Base-by-base conservation (phyloP, 1,140 invertebrate genomes). In the Oncopodura yosiiana region DNA sequence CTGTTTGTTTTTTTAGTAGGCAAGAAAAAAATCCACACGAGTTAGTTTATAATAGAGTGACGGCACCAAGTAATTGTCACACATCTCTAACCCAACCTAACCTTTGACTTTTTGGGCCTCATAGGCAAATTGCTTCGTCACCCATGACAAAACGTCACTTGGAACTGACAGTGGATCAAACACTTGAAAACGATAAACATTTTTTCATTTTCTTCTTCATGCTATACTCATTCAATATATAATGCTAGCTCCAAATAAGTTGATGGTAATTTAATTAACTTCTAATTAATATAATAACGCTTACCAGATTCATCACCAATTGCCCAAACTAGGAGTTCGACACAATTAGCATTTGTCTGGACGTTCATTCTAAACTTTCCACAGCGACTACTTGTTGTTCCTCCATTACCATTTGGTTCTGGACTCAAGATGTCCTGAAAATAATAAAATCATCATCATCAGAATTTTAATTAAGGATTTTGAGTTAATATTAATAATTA, bases 281-380 rank as follows among this genome's bases (percentile, higher is more conserved):
- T n/a, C n/a, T 37, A 49, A 16, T 41, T 41, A 11, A 36, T 5
- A 64, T 9, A 45, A 2, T 16, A n/a, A 29, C 2, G 66, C 69
- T 73, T 73, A 95, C 93, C 92, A 65, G 88, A 88, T 76, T 97
- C 94, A 73, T 97, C 93, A 2, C 84, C 82, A 63, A 94, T 92
- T 11, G 93, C 90, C 94, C 94, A 99, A 26, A 98, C 92, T 2
- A 99, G 76, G 0, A 99, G 77, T 71, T 99, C 93, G 1, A 98
- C 88, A 70, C 94, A 98, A 14, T 92, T 90, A 3, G 94, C 92
- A 74, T 95, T 96, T 0, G 91, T 90, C 79, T 93, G 90, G 0
- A 98, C 89, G 68, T 94, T 94, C 26, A 96, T 82, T 74, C 94
- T 94, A 66, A 93, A 90, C 67, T 67, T 53, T 55, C 61, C 50